Conservation (phyloP, 2,888 invertebrate species). For the Oasisia sp. region DNA sequence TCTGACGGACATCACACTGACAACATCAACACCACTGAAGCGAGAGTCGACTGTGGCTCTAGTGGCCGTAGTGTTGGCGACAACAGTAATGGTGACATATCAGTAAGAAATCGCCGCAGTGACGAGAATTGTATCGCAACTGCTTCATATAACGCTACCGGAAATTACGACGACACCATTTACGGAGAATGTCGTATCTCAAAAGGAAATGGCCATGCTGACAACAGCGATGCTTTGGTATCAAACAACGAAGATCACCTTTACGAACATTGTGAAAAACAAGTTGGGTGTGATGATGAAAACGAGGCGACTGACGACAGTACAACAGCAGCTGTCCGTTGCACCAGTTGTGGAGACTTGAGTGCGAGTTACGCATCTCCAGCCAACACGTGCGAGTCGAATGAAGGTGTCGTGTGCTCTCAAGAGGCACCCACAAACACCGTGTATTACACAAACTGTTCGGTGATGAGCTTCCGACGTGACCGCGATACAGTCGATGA, state of each 20-base stretch:
- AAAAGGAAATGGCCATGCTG: too few relatives aligned
- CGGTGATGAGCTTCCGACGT: neutral
- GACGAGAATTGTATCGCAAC: neutral
- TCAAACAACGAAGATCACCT: too few relatives aligned
- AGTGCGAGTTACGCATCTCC: neutral
- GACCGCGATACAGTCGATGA: neutral
- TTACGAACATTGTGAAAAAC: neutral
- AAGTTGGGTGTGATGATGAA: neutral
- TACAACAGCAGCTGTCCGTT: neutral
- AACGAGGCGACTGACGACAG: neutral
- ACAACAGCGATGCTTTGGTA: too few relatives aligned
- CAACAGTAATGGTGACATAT: neutral
- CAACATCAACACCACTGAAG: neutral
- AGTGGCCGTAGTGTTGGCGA: neutral
- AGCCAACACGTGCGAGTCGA: neutral
- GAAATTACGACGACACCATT: neutral
- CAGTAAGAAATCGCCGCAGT: neutral
- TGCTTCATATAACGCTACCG: neutral
- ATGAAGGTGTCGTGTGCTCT: neutral
- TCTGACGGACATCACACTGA: neutral
- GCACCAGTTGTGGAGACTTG: neutral
- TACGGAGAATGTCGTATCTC: neutral
- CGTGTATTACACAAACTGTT: constrained; percentile 17
- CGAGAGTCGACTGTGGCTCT: too few relatives aligned
- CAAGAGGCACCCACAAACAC: neutral